These are phyloP conservation scores for Antheraea yamamai DNA, from an alignment of 2,888 invertebrate genomes.

Conservation along the genomic window DNA sequence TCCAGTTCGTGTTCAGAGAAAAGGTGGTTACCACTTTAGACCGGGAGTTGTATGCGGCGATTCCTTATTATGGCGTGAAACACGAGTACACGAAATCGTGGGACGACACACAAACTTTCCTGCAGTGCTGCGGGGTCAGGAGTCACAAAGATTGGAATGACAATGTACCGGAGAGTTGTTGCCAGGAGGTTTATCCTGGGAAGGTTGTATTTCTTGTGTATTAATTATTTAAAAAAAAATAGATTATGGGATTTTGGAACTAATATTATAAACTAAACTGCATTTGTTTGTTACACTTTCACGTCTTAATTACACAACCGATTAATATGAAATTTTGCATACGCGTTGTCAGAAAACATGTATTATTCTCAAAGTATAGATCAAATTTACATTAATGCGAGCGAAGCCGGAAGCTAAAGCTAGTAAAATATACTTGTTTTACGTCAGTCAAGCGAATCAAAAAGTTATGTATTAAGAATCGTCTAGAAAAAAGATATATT, in stretches of 20 bases:
- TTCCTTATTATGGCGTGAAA: conserved; percentile 87
- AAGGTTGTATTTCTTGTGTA: conserved; percentile 57
- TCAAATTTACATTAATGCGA: too few species aligned
- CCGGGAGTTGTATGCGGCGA: conserved; percentile 89
- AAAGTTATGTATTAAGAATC: too few species aligned
- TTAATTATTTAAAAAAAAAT: background rate
- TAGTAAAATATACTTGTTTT: too few species aligned
- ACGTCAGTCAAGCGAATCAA: too few species aligned
- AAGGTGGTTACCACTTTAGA: conserved; percentile 89
- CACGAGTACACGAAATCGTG: conserved; percentile 89
- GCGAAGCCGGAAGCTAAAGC: too few species aligned
- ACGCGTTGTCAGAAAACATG: too few species aligned
- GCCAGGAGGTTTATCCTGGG: conserved; percentile 84
- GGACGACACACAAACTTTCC: conserved; percentile 92
- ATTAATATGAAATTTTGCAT: too few species aligned
- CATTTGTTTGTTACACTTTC: too few species aligned
- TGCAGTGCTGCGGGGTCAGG: conserved; percentile 92
- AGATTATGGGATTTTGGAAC: background rate
- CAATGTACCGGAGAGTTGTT: conserved; percentile 89
- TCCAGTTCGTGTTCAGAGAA: conserved; percentile 94
- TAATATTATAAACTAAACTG: too few species aligned
- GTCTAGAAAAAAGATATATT: too few species aligned
- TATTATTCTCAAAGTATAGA: too few species aligned
- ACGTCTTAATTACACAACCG: too few species aligned
- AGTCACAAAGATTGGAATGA: conserved; percentile 89